A percentile compares a stretch with the other conserved stretches of the same genome.
These are phyloP conservation scores for Ramazzottius varieornatus DNA, from an alignment of 2,888 invertebrate species.

Conservation along the genomic window DNA sequence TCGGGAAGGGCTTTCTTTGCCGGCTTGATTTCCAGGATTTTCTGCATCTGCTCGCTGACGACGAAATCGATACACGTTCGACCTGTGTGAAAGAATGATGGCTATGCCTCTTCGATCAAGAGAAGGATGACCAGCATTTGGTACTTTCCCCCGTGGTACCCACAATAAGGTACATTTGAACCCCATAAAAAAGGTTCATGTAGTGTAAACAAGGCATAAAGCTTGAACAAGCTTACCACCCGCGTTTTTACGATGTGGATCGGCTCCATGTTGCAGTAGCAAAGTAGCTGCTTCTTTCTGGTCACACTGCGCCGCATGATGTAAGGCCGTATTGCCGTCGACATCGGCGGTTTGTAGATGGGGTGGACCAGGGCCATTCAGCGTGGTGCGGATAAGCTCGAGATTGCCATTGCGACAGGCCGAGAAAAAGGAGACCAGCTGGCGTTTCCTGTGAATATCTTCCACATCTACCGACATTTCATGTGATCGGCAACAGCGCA, in stretches of 20 bases:
- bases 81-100: neutral
- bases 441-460: neutral
- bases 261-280: constrained; percentile 14
- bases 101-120: neutral
- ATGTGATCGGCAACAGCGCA: too few relatives aligned
- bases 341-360: constrained; percentile 14
- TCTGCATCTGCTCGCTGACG: neutral
- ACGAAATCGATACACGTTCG: neutral
- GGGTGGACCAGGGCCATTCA: constrained; percentile 5
- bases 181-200: neutral
- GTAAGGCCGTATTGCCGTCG: constrained; percentile 17
- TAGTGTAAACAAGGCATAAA: neutral
- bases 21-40: neutral
- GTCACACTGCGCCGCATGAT: constrained; percentile 14
- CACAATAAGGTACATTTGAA: too few relatives aligned
- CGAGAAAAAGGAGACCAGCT: neutral
- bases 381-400: neutral
- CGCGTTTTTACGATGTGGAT: constrained; percentile 7
- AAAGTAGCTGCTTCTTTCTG: constrained; percentile 12
- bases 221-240: neutral
- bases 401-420: neutral
- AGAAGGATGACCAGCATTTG: neutral
- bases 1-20: neutral
- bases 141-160: too few relatives aligned
- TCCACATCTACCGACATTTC: neutral